Evolutionary conservation across 64 coral and sea anemone species (phyloP), one percentile per base, ranked within the genome.

Genomic region (Pocillopora verrucosa): DNA sequence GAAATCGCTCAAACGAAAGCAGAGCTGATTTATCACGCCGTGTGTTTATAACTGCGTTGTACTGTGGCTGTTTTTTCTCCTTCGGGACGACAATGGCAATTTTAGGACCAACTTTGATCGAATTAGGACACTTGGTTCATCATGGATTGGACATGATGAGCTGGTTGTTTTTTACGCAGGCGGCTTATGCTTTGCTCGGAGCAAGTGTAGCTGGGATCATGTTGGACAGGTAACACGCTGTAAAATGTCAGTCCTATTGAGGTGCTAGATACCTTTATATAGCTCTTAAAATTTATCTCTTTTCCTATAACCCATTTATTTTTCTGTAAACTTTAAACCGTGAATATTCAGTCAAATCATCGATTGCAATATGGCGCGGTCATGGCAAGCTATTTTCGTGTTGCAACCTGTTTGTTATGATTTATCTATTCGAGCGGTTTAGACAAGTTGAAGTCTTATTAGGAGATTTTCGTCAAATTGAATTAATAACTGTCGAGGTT

Each of bases 71-170:
- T 30, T 96, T 96, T 62, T 96, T 96, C 56, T 96, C 91, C 15
- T 96, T 96, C 88, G 95, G 95, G 22, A 96, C 95, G 0, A 96
- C 95, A 58, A 96, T 96, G 91, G 91, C 95, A 3, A 93, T 96
- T 77, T 76, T 96, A 34, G 95, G 95, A 51, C 95, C 95, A 4
- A 96, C 95, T 56, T 58, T 96, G 62, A 96, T 96, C 74, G 95
- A 96, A 51, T 60, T 96, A 38, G 91, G 95, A 51, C 73, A 77
- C 62, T 68, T 90, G 63, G 91, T 96, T 30, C 88, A 93, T 16
- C 95, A 92, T 75, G 91, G 95, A 34, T 82, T 96, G 60, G 87
- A 96, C 60, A 92, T 93, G 80, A 96, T 96, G 95, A 96, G 95
- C 20, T 96, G 95, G 95, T 35, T 96, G 13, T 96, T 96, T 19